A percentile compares a stretch with the other conserved stretches of the same genome.
These are phyloP conservation scores for Dasypus novemcinctus DNA, from an alignment of 2,113 vertebrate genomes.

Conservation along the genomic window DNA sequence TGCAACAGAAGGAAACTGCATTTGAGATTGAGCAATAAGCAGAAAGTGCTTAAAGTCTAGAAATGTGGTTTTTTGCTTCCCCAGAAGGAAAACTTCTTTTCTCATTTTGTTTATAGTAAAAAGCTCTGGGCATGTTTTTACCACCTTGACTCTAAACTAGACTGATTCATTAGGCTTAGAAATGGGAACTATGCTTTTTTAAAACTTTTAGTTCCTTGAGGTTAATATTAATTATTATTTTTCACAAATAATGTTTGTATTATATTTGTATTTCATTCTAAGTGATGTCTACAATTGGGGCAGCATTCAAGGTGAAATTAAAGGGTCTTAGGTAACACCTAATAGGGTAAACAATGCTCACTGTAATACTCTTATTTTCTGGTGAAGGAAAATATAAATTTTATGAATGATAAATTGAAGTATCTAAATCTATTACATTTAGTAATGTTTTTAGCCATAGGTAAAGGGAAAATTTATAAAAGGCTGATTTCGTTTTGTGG, in stretches of 20 bases:
- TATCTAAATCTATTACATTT: background rate
- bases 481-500: background rate
- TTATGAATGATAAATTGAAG: background rate
- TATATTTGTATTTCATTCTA: background rate
- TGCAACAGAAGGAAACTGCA: background rate
- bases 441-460: background rate
- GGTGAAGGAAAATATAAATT: slow-evolving; percentile 26
- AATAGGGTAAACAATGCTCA: background rate
- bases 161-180: background rate
- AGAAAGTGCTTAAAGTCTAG: background rate
- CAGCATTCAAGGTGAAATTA: background rate
- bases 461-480: background rate
- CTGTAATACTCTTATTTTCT: background rate
- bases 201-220: background rate
- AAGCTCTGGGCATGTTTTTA: background rate
- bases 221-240: background rate
- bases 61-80: background rate
- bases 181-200: background rate
- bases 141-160: background rate
- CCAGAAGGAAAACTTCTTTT: background rate
- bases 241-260: background rate
- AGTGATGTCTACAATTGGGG: background rate
- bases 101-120: background rate
- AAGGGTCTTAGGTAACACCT: background rate
- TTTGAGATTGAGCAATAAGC: background rate